Base-by-base conservation (phyloP, 2,797 vertebrate genomes). In the Tauraco hartlaubi region DNA sequence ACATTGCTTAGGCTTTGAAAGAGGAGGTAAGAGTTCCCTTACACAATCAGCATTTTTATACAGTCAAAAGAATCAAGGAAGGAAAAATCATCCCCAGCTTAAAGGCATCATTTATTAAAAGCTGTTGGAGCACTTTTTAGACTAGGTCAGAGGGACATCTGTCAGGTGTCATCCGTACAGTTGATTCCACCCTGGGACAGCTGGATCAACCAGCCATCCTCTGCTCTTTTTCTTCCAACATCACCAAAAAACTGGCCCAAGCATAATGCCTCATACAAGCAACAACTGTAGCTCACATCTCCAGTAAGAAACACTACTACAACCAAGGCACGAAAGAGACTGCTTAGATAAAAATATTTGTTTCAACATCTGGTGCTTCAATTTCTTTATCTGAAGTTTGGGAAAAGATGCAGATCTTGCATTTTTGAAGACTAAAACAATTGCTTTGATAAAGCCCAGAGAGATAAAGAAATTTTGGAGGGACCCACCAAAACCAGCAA, bases 231-330 rank as follows among this genome's bases (percentile, higher is more conserved):
- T 66, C 49, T 46, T 52, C 48, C 43, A 83, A n/a, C 18, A 31
- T 29, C 44, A 68, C 28, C 28, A 74, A 43, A 72, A 76, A 29
- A 5, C 7, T 14, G 26, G 23, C 9, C 7, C 49, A 63, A 41
- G 11, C 0, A 0, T 6, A 41, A 1, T 1, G 62, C 2, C 33
- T 44, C 1, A 0, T 12, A 49, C n/a, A 87, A 51, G 7, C 28
- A 63, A 54, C 31, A 77, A 25, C 56, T 37, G 37, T 7, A 29
- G 10, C 17, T 58, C 18, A 18, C 48, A 51, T 14, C 37, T 76
- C 48, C 46, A 55, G 35, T n/a, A 51, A 44, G 22, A 91, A 61
- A 52, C 5, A 16, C n/a, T 56, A 37, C 69, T 56, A 7, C 7
- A 76, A 25, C 41, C 15, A 35, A 56, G 54, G 25, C 48, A 41